A percentile compares a stretch with the other conserved stretches of the same genome.
These are phyloP conservation scores for Euwallacea fornicatus DNA, from an alignment of 1,140 invertebrate species.

Conservation along the genomic window DNA sequence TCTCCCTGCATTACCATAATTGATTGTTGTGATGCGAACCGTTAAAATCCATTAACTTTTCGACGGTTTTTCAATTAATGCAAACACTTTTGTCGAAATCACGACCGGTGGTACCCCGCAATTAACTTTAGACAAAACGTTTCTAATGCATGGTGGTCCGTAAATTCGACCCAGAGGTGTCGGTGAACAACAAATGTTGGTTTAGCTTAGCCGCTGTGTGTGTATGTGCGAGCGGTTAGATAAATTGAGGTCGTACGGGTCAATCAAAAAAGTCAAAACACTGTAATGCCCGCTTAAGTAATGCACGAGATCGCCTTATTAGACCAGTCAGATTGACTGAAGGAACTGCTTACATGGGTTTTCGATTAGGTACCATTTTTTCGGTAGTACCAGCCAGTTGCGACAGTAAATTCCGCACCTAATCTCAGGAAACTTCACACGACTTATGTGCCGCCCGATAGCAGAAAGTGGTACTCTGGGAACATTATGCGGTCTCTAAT, in stretches of 20 bases:
- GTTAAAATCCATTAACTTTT: constrained; percentile 34
- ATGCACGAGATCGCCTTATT: constrained; percentile 23
- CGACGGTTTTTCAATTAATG: constrained; percentile 25
- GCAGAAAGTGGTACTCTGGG: too few relatives aligned
- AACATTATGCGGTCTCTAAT: too few relatives aligned
- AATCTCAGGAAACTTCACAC: too few relatives aligned
- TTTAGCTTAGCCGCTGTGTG: constrained; percentile 13
- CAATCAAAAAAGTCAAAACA: constrained; percentile 31
- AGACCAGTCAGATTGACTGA: constrained; percentile 10
- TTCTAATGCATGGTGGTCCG: constrained; percentile 17
- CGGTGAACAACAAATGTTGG: constrained; percentile 21
- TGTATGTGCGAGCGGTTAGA: constrained; percentile 8
- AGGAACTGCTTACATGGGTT: constrained; percentile 4
- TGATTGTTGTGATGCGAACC: constrained; percentile 26
- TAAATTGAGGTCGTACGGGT: constrained; percentile 30
- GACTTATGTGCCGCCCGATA: too few relatives aligned
- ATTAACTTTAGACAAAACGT: constrained; percentile 3
- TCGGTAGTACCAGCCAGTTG: not conserved
- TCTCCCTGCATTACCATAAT: constrained; percentile 23
- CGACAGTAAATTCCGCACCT: too few relatives aligned
- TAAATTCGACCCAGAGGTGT: constrained; percentile 23
- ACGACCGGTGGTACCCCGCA: constrained; percentile 5
- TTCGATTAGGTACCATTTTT: constrained; percentile 7
- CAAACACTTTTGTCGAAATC: constrained; percentile 6
- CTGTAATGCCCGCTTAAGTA: constrained; percentile 25